Conservation (phyloP, 2,888 invertebrate genomes). For the Syritta pipiens region DNA sequence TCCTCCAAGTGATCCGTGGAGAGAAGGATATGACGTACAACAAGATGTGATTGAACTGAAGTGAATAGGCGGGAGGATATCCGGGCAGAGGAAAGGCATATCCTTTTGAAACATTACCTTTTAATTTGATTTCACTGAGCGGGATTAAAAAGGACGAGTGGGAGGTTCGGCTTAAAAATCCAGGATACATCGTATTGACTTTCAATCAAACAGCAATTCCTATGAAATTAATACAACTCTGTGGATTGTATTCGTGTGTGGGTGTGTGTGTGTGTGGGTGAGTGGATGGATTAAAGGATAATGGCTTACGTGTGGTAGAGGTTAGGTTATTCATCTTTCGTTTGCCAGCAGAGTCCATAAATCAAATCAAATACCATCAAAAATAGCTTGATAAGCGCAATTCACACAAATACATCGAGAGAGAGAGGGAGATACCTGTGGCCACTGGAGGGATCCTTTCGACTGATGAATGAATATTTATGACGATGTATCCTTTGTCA, state of each 20-base stretch:
- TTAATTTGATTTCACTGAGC: slow-evolving; percentile 41
- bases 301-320: neutral
- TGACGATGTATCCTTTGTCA: slow-evolving; percentile 39
- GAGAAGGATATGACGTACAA: slow-evolving; percentile 28
- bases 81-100: slow-evolving; percentile 1
- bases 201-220: slow-evolving; percentile 38
- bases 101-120: slow-evolving; percentile 45
- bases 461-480: slow-evolving; percentile 21
- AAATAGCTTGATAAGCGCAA: slow-evolving; percentile 12
- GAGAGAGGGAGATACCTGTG: no score
- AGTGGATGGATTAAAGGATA: neutral
- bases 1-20: slow-evolving; percentile 1
- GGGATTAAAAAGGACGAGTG: neutral
- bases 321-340: neutral
- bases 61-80: neutral
- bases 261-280: no score
- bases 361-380: slow-evolving; percentile 30
- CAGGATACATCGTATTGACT: slow-evolving; percentile 28
- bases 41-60: slow-evolving; percentile 37
- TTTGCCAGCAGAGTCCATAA: slow-evolving; percentile 6
- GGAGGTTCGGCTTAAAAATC: slow-evolving; percentile 6
- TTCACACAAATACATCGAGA: neutral
- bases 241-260: no score
- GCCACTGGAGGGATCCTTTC: neutral
- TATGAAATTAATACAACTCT: slow-evolving; percentile 43